These are phyloP conservation scores for Elephas maximus DNA, from an alignment of 2,113 vertebrate genomes.

Conservation along the genomic window DNA sequence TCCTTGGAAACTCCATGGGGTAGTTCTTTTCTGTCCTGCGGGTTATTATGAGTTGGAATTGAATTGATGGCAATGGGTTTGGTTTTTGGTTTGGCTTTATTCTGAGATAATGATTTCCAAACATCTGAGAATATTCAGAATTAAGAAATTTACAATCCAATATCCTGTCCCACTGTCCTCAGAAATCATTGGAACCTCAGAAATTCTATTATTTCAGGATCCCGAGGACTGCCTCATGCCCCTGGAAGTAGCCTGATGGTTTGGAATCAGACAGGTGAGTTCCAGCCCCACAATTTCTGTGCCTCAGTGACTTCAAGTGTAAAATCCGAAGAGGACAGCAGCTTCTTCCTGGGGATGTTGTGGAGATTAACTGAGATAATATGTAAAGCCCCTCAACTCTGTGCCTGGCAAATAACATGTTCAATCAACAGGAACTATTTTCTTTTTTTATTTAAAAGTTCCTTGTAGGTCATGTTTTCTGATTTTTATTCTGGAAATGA, in stretches of 20 bases:
- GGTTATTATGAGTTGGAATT: neutral
- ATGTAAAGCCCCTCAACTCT: neutral
- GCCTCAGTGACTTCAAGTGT: neutral
- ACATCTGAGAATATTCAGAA: neutral
- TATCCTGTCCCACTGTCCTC: neutral
- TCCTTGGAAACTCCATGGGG: neutral
- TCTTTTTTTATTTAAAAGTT: neutral
- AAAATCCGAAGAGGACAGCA: neutral
- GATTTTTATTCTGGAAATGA: slow-evolving; percentile 27
- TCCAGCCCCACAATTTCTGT: neutral
- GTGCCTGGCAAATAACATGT: neutral
- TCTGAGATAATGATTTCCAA: neutral
- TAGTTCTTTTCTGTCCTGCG: too few relatives aligned
- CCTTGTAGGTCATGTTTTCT: neutral
- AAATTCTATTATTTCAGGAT: neutral
- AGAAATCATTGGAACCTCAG: neutral
- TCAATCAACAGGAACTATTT: neutral
- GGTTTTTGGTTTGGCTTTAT: too few relatives aligned
- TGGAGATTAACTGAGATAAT: neutral
- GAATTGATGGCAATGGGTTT: neutral
- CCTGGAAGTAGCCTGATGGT: neutral
- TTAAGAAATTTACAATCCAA: neutral
- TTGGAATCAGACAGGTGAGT: neutral
- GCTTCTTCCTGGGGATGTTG: neutral
- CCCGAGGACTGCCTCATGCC: neutral